Percentiles rank a stretch among this genome's conserved stretches.
These are phyloP conservation scores for Scaptomyza flava DNA, from an alignment of 2,888 invertebrate genomes.

Conservation along the genomic window DNA sequence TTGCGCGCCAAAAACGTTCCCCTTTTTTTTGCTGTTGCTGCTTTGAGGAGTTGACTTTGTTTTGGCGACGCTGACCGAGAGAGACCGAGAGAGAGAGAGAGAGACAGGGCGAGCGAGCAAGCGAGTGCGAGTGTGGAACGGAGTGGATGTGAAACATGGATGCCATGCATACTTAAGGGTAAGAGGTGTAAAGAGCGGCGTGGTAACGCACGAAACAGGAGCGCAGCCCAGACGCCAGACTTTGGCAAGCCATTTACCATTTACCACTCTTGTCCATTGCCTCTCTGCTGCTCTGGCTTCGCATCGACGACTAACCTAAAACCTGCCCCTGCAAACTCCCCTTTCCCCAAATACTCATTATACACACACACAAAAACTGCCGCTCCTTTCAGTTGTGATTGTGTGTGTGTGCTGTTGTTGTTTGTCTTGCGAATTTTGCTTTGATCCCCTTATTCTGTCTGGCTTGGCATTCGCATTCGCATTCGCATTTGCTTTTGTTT, in stretches of 20 bases:
- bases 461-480: constrained; percentile 49
- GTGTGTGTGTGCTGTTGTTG: constrained; percentile 25
- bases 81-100: constrained; percentile 18
- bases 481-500: constrained; percentile 54
- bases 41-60: constrained; percentile 62
- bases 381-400: constrained; percentile 34
- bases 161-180: constrained; percentile 25
- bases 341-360: neutral
- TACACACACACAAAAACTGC: constrained; percentile 29
- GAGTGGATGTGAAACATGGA: constrained; percentile 53
- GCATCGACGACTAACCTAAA: constrained; percentile 42
- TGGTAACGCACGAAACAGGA: constrained; percentile 69
- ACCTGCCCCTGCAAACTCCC: neutral
- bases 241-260: constrained; percentile 45
- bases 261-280: constrained; percentile 21
- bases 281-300: constrained; percentile 32
- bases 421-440: constrained; percentile 70
- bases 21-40: constrained; percentile 43
- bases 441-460: constrained; percentile 77
- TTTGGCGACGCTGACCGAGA: constrained; percentile 53
- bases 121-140: constrained; percentile 37
- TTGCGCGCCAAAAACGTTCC: constrained; percentile 73
- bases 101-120: constrained; percentile 15
- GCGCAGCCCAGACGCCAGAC: constrained; percentile 63
- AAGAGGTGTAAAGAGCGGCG: constrained; percentile 45